phyloP scores from a whole-genome alignment of 2,888 invertebrate genomes.

The Alloplasta piceator region DNA sequence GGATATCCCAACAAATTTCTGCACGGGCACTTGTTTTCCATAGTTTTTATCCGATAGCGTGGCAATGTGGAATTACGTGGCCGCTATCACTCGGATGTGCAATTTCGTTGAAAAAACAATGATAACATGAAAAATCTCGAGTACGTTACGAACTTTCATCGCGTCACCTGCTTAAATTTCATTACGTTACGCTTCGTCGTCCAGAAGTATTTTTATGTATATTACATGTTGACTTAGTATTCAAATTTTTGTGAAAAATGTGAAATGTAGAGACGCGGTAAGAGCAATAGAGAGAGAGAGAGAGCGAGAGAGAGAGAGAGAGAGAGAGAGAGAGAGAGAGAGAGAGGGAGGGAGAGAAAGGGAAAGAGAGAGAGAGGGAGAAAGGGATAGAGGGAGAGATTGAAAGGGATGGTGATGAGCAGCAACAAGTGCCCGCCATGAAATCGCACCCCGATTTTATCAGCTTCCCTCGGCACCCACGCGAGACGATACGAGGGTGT shows the following conservation, averaged over 20 bases:
- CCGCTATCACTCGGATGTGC: too few relatives aligned
- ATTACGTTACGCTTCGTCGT: not conserved
- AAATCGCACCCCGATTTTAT: constrained; percentile 61
- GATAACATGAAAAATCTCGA: not conserved
- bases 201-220: not conserved
- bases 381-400: constrained; percentile 1
- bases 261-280: constrained; percentile 13
- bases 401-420: constrained; percentile 40
- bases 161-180: not conserved
- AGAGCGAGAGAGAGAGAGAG: too few relatives aligned
- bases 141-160: not conserved
- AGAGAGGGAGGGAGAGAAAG: constrained; percentile 17
- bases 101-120: not conserved
- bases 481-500: constrained; percentile 7
- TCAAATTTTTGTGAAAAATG: not conserved
- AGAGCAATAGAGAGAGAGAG: too few relatives aligned
- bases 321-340: not conserved
- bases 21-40: too few relatives aligned
- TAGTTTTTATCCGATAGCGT: too few relatives aligned
- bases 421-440: constrained; percentile 66
- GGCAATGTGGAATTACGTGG: too few relatives aligned
- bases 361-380: not conserved
- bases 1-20: too few relatives aligned
- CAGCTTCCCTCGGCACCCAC: constrained; percentile 22
- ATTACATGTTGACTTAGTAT: not conserved